phyloP scores from a whole-genome alignment of 2,888 invertebrate species.

The Limulus polyphemus region DNA sequence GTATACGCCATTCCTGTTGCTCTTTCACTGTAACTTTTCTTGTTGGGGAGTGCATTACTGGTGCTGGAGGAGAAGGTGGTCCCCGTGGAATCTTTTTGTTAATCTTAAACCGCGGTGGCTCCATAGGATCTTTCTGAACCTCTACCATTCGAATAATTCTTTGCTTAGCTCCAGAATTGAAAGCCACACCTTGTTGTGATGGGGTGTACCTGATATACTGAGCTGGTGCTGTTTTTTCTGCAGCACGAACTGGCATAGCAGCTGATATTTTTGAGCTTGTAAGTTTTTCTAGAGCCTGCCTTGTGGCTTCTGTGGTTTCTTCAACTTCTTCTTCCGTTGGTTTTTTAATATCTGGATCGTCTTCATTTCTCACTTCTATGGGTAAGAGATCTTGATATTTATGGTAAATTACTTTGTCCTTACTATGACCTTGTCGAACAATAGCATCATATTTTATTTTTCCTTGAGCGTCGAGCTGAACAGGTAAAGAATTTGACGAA shows the following conservation, averaged over 20 bases:
- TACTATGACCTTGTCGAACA: conserved; percentile 83
- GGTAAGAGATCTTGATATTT: conserved; percentile 85
- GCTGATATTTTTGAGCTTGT: conserved; percentile 84
- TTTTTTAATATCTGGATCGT: conserved; percentile 74
- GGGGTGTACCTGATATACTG: conserved; percentile 94
- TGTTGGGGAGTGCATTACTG: conserved; percentile 95
- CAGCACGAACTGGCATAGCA: conserved; percentile 90
- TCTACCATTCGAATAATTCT: conserved; percentile 92
- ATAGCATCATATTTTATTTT: conserved; percentile 92
- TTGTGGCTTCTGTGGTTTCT: conserved; percentile 77
- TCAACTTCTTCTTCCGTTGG: conserved; percentile 75
- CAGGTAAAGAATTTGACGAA: conserved; percentile 75
- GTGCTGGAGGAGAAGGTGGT: conserved; percentile 96
- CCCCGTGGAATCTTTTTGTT: conserved; percentile 98
- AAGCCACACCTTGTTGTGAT: conserved; percentile 84
- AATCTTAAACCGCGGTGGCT: conserved; percentile 91
- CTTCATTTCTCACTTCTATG: conserved; percentile 74
- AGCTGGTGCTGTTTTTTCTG: conserved; percentile 81
- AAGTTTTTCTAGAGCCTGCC: conserved; percentile 65
- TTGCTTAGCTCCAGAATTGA: conserved; percentile 95
- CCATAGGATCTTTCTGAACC: conserved; percentile 92
- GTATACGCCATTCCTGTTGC: conserved; percentile 98
- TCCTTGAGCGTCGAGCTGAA: conserved; percentile 73
- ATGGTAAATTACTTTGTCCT: conserved; percentile 91
- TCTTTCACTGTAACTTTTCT: conserved; percentile 95